Evolutionary conservation across 2,888 invertebrate species (phyloP).

Genomic region (Drosophila nr. medialis): DNA sequence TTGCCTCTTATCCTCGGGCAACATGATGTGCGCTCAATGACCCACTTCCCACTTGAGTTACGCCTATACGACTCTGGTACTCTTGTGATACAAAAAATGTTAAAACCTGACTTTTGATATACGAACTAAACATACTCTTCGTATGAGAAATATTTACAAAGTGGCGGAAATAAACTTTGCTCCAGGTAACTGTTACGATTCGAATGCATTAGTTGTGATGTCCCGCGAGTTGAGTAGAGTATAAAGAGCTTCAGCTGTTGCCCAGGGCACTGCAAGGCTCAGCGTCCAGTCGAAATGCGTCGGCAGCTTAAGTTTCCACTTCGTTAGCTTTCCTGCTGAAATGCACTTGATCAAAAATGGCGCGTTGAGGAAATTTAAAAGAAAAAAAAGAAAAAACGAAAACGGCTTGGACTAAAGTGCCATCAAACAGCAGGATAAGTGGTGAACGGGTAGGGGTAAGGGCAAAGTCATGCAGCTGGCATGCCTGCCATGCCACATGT

Average conservation of each 20-base stretch:
- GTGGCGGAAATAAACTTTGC: not conserved
- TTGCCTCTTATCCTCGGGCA: constrained; percentile 5
- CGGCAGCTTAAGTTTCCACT: constrained; percentile 69
- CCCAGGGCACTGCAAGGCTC: constrained; percentile 5
- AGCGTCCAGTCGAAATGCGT: constrained; percentile 29
- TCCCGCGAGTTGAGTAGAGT: not conserved
- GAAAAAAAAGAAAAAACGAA: constrained; percentile 10
- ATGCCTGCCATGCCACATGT: constrained; percentile 59
- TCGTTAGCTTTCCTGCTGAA: constrained; percentile 66
- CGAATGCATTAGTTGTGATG: not conserved
- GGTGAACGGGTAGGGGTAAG: constrained; percentile 6
- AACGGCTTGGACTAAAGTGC: constrained; percentile 43
- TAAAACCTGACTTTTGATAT: not conserved
- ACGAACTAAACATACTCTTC: constrained; percentile 21
- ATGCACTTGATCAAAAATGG: constrained; percentile 77
- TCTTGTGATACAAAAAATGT: constrained; percentile 21
- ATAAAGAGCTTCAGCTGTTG: constrained; percentile 27
- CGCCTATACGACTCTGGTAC: constrained; percentile 17
- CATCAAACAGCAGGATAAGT: constrained; percentile 42
- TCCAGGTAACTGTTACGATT: not conserved
- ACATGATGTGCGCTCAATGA: constrained; percentile 47
- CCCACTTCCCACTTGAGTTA: constrained; percentile 64
- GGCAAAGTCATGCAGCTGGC: constrained; percentile 41
- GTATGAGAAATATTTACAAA: too few species aligned
- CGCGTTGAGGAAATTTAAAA: constrained; percentile 44